These are phyloP conservation scores for Syngnathus scovelli DNA, from an alignment of 2,113 vertebrate genomes.

Conservation along the genomic window DNA sequence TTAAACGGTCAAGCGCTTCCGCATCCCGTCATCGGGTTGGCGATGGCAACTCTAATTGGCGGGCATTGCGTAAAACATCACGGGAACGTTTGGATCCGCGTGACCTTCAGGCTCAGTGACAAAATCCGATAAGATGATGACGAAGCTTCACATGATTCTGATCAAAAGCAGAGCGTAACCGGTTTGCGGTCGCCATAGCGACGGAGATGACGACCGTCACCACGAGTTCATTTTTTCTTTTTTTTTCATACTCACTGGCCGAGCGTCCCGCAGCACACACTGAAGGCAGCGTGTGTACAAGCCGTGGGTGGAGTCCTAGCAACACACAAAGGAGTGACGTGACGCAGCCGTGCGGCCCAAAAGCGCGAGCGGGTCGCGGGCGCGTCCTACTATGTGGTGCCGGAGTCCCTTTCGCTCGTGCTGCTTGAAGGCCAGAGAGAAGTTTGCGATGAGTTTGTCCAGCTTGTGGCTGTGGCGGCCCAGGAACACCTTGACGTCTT, in stretches of 20 bases:
- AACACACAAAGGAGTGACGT: constrained; percentile 11
- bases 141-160: background rate
- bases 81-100: background rate
- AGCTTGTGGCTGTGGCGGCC: constrained; percentile 84
- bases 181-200: background rate
- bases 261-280: constrained; percentile 88
- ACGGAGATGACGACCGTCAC: background rate
- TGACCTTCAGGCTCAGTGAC: background rate
- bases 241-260: constrained; percentile 76
- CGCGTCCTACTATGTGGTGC: constrained; percentile 83
- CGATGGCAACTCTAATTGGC: too few relatives aligned
- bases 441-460: constrained; percentile 79
- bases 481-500: constrained; percentile 86
- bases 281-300: constrained; percentile 96
- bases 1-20: too few relatives aligned
- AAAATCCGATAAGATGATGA: background rate
- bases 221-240: too few relatives aligned
- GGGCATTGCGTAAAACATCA: too few relatives aligned
- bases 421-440: constrained; percentile 80
- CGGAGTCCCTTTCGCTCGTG: constrained; percentile 88
- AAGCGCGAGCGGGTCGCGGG: background rate
- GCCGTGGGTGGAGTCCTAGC: constrained; percentile 85
- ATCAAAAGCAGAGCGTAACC: background rate
- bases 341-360: background rate
- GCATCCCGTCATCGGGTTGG: too few relatives aligned